phyloP scores from a whole-genome alignment of 2,797 vertebrate genomes.

The Borostomias antarcticus region DNA sequence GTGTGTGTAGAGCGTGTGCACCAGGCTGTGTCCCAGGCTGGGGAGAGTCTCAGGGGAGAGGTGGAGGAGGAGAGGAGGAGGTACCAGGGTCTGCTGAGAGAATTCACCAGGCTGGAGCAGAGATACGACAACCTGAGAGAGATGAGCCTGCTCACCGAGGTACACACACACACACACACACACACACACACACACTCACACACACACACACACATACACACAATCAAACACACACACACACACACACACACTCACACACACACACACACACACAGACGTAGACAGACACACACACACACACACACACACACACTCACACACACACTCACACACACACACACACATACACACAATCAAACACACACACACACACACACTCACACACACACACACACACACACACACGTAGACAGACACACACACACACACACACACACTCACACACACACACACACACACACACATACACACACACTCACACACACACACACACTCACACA shows the following conservation, averaged over 20 bases:
- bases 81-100: slow-evolving; percentile 81
- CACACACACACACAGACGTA: slow-evolving; percentile 7
- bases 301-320: not conserved
- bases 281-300: slow-evolving; percentile 15
- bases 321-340: not conserved
- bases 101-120: slow-evolving; percentile 81
- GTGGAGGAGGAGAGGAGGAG: slow-evolving; percentile 79
- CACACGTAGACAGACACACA: not conserved
- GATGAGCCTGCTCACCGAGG: slow-evolving; percentile 76
- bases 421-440: no score
- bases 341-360: not conserved
- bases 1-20: slow-evolving; percentile 54
- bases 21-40: slow-evolving; percentile 52
- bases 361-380: not conserved
- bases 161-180: slow-evolving; percentile 35
- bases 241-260: not conserved
- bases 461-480: not conserved
- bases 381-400: no score
- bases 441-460: no score
- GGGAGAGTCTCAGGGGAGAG: slow-evolving; percentile 63
- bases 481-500: no score
- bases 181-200: slow-evolving; percentile 13
- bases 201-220: slow-evolving; percentile 1
- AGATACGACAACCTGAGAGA: slow-evolving; percentile 80
- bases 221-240: not conserved